Evolutionary conservation across 2,113 vertebrate genomes (phyloP).

Genomic region (Thunnus thynnus): DNA sequence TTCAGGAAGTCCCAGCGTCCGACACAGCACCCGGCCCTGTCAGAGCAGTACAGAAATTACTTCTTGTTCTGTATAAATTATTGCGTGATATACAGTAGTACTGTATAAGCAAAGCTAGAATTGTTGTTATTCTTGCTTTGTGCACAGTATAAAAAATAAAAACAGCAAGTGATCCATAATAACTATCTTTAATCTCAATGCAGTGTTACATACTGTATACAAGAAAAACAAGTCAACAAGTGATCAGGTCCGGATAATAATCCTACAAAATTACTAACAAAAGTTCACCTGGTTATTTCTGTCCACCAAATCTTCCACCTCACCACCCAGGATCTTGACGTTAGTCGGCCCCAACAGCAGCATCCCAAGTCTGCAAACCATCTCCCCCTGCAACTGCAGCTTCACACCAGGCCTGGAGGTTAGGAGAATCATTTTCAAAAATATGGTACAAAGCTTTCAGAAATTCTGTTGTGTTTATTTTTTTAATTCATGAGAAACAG

Average conservation of each 20-base stretch:
- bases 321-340: slow-evolving; percentile 92
- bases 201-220: background rate
- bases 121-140: background rate
- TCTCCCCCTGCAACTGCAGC: slow-evolving; percentile 90
- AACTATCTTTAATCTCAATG: background rate
- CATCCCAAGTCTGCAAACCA: slow-evolving; percentile 91
- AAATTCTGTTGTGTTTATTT: too few species aligned
- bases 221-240: background rate
- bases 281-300: slow-evolving; percentile 80
- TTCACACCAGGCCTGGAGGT: slow-evolving; percentile 89
- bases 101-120: background rate
- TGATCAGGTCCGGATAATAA: background rate
- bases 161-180: background rate
- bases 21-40: slow-evolving; percentile 88
- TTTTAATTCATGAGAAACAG: background rate
- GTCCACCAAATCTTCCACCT: slow-evolving; percentile 91
- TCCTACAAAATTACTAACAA: background rate
- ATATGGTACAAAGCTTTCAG: background rate
- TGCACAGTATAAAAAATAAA: background rate
- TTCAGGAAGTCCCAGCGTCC: slow-evolving; percentile 87
- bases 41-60: background rate
- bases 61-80: slow-evolving; percentile 52
- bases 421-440: slow-evolving; percentile 41
- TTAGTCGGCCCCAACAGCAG: slow-evolving; percentile 92
- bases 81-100: background rate